Evolutionary conservation across 2,797 vertebrate species (phyloP).

Genomic region (Bovichtus variegatus): DNA sequence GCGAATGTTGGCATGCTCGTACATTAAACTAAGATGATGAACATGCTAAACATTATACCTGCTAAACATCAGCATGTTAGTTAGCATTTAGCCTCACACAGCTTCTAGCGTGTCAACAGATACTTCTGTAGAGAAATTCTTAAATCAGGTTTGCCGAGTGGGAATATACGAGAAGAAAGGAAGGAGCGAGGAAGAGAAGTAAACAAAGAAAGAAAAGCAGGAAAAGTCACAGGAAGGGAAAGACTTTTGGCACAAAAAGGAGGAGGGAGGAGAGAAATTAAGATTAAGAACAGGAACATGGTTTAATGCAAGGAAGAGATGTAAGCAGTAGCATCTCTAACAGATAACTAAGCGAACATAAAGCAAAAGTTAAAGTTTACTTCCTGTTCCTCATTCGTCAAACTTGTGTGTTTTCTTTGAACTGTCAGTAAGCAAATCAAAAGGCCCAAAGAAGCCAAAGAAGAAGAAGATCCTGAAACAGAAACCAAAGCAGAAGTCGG

Average conservation of each 20-base stretch:
- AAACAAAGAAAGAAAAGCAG: too few relatives aligned
- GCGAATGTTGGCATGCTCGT: background rate
- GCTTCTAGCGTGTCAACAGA: background rate
- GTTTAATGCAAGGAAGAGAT: too few relatives aligned
- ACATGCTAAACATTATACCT: too few relatives aligned
- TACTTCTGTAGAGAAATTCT: background rate
- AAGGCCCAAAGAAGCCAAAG: slow-evolving; percentile 55
- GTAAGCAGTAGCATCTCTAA: background rate
- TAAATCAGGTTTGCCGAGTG: too few relatives aligned
- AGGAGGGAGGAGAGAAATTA: too few relatives aligned
- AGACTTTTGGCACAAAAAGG: too few relatives aligned
- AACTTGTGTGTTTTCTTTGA: background rate
- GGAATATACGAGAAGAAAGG: background rate
- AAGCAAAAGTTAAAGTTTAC: background rate
- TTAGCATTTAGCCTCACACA: background rate
- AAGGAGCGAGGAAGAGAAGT: background rate
- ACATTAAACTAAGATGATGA: background rate
- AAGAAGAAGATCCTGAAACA: slow-evolving; percentile 55
- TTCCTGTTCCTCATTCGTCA: background rate
- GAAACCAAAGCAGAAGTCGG: slow-evolving; percentile 56
- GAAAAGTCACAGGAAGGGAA: too few relatives aligned
- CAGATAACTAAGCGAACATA: too few relatives aligned
- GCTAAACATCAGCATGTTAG: too few relatives aligned
- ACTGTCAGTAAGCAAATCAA: slow-evolving; percentile 9
- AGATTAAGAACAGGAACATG: too few relatives aligned